These are phyloP conservation scores for Tenualosa thibaudeaui DNA, from an alignment of 2,797 vertebrate species.

Conservation along the genomic window DNA sequence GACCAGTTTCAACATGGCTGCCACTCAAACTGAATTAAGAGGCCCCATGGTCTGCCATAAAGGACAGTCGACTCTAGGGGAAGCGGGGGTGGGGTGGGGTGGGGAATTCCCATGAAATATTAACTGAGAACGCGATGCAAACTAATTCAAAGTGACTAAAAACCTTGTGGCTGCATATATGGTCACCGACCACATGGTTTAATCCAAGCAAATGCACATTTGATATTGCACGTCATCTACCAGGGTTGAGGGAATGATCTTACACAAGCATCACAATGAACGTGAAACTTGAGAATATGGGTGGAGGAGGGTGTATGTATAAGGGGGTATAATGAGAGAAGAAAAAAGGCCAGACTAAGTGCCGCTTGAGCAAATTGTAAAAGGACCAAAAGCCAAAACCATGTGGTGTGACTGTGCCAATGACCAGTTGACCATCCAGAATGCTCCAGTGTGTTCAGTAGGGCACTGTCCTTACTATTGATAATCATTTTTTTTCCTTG, in stretches of 20 bases:
- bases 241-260: not conserved
- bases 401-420: too few species aligned
- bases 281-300: not conserved
- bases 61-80: not conserved
- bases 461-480: not conserved
- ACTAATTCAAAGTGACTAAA: slow-evolving; percentile 11
- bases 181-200: not conserved
- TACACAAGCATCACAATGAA: not conserved
- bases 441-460: not conserved
- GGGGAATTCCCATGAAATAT: slow-evolving; percentile 9
- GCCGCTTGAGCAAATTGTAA: not conserved
- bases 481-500: not conserved
- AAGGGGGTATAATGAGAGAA: not conserved
- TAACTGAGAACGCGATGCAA: not conserved
- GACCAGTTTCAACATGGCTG: slow-evolving; percentile 13
- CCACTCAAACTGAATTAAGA: slow-evolving; percentile 17
- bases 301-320: not conserved
- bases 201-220: slow-evolving; percentile 5
- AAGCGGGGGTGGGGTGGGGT: not conserved
- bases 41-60: slow-evolving; percentile 6
- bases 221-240: not conserved
- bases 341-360: not conserved
- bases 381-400: not conserved
- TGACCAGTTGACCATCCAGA: not conserved
- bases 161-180: not conserved